Percentiles rank a stretch among this genome's conserved stretches.
Evolutionary conservation across 2,113 vertebrate species (phyloP).

Genomic region (Callaeas wilsoni): DNA sequence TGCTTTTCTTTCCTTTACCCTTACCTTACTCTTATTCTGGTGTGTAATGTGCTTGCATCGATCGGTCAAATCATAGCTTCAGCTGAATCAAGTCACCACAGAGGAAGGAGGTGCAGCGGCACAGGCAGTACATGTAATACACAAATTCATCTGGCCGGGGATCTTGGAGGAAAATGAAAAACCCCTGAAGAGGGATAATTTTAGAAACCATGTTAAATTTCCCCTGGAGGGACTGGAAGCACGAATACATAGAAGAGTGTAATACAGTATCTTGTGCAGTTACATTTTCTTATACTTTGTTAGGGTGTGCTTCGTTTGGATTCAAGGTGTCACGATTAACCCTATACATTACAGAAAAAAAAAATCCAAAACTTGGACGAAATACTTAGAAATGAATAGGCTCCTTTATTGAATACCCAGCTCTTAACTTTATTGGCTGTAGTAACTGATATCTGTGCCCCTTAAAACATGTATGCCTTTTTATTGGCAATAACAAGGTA

Average conservation of each 20-base stretch:
- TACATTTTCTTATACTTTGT: background rate
- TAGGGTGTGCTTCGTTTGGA: background rate
- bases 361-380: background rate
- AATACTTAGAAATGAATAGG: background rate
- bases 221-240: background rate
- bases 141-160: background rate
- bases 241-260: fast-evolving
- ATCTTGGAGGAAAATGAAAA: background rate
- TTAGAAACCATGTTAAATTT: slow-evolving; percentile 2
- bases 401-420: background rate
- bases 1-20: slow-evolving; percentile 27
- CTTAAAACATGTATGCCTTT: background rate
- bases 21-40: slow-evolving; percentile 44
- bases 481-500: background rate
- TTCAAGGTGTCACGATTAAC: background rate
- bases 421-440: slow-evolving; percentile 38
- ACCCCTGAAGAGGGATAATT: background rate
- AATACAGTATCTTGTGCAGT: background rate
- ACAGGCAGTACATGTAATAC: background rate
- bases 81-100: slow-evolving; percentile 49
- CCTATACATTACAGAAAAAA: background rate
- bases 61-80: slow-evolving; percentile 50
- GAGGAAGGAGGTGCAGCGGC: slow-evolving; percentile 49
- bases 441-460: background rate
- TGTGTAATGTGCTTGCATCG: slow-evolving; percentile 60